Evolutionary conservation across 2,113 vertebrate genomes (phyloP).

Genomic region (Centropus bengalensis): DNA sequence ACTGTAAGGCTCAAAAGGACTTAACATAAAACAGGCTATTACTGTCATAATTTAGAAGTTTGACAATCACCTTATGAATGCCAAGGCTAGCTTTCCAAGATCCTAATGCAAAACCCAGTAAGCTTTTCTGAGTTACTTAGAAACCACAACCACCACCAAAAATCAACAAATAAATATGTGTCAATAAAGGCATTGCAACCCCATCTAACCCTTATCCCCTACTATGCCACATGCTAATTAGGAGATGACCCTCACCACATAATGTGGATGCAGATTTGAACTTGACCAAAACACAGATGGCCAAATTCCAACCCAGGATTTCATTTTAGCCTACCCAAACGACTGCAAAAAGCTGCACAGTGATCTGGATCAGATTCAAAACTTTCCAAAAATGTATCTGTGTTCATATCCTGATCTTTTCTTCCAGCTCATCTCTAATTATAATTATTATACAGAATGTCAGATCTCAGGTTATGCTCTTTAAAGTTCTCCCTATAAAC

Average conservation of each 20-base stretch:
- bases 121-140: not conserved
- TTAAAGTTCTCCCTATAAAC: constrained; percentile 64
- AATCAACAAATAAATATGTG: not conserved
- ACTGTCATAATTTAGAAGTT: not conserved
- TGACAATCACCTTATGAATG: not conserved
- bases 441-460: constrained; percentile 48
- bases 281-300: not conserved
- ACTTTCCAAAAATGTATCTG: not conserved
- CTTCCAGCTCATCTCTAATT: constrained; percentile 46
- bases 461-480: constrained; percentile 60
- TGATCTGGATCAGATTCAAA: constrained; percentile 32
- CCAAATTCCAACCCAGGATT: not conserved
- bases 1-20: not conserved
- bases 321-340: not conserved
- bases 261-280: not conserved
- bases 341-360: constrained; percentile 1
- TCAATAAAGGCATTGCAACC: not conserved
- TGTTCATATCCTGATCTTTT: constrained; percentile 31
- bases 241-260: not conserved
- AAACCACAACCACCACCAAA: not conserved
- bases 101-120: not conserved
- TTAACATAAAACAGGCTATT: not conserved
- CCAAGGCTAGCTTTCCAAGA: not conserved
- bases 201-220: not conserved
- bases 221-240: not conserved